Conservation (phyloP, 2,888 invertebrate genomes). For the Dryocosmus kuriphilus region DNA sequence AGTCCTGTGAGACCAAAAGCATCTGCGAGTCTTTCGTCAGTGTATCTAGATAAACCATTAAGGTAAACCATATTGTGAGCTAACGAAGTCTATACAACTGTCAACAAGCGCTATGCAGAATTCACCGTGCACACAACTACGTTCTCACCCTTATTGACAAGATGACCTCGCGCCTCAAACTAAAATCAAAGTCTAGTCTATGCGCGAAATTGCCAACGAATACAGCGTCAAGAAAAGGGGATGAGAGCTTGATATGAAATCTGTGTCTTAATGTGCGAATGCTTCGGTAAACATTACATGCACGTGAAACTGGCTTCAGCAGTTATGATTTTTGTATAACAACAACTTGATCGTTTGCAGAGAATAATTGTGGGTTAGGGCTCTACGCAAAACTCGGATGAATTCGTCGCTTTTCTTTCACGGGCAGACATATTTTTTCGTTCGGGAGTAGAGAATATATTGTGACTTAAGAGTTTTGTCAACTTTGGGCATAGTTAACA, state of each 20-base stretch:
- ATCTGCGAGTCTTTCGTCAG: conserved; percentile 14
- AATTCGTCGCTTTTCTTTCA: conserved; percentile 23
- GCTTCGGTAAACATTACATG: conserved; percentile 27
- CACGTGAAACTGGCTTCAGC: conserved; percentile 25
- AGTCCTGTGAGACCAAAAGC: conserved; percentile 6
- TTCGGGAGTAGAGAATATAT: not conserved
- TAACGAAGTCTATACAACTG: conserved; percentile 23
- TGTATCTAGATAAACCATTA: not conserved
- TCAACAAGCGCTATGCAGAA: conserved; percentile 1
- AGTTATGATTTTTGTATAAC: conserved; percentile 35
- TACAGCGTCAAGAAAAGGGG: conserved; percentile 11
- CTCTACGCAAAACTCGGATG: conserved; percentile 36
- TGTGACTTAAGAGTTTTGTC: not conserved
- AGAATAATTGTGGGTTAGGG: conserved; percentile 35
- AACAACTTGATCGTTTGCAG: conserved; percentile 34
- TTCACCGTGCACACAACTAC: conserved; percentile 24
- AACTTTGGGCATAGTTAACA: conserved; percentile 12
- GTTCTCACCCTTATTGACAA: conserved; percentile 28
- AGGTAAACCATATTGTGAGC: conserved; percentile 10
- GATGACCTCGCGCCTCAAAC: conserved; percentile 11
- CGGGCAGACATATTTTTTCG: not conserved
- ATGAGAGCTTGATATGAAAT: conserved; percentile 33
- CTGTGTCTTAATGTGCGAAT: conserved; percentile 24
- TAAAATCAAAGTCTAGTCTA: conserved; percentile 26
- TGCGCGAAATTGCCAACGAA: conserved; percentile 19